These are phyloP conservation scores for Oceanodroma leucorhoa DNA, from an alignment of 2,797 vertebrate species.

Conservation along the genomic window DNA sequence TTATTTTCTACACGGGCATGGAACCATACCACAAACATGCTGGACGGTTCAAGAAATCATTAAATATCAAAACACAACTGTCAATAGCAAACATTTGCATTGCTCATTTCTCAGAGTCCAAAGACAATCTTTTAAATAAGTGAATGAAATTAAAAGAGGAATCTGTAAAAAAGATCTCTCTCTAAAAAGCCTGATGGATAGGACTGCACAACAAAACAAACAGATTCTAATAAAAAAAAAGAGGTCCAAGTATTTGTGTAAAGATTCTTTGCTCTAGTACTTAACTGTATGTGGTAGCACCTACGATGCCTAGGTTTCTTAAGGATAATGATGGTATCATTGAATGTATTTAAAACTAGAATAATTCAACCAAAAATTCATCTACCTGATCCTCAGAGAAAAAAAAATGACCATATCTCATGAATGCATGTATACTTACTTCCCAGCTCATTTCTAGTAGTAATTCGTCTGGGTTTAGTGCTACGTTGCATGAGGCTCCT, in stretches of 20 bases:
- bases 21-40: neutral
- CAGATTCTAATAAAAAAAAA: neutral
- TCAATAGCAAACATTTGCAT: neutral
- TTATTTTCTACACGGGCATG: neutral
- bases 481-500: neutral
- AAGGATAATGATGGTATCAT: neutral
- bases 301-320: neutral
- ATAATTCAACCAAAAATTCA: neutral
- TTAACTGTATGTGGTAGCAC: neutral
- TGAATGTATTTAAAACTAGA: neutral
- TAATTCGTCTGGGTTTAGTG: neutral
- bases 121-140: neutral
- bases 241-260: neutral
- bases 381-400: neutral
- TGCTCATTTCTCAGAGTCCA: neutral
- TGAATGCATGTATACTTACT: neutral
- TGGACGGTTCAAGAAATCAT: neutral
- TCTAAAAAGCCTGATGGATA: neutral
- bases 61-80: neutral
- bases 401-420: neutral
- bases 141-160: neutral
- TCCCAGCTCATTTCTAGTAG: neutral
- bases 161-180: neutral
- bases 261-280: neutral
- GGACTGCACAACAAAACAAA: neutral